Conservation (phyloP, 2,888 invertebrate genomes). For the Lagria hirta region DNA sequence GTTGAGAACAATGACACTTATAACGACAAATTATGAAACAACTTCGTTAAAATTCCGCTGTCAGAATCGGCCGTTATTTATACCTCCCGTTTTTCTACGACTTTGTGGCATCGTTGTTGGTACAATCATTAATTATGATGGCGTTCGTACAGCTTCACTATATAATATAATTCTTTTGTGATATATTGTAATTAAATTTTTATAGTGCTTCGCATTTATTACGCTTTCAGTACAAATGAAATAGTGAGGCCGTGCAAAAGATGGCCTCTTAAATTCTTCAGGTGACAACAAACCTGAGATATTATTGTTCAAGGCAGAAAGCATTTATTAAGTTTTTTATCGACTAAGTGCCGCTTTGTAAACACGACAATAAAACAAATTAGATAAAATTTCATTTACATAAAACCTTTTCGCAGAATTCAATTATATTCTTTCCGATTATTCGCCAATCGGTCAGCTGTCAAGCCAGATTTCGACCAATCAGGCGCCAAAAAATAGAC, state of each 20-base stretch:
- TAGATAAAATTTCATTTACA: too few species aligned
- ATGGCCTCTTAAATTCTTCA: conserved; percentile 18
- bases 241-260: conserved; percentile 10
- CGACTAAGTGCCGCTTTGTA: too few species aligned
- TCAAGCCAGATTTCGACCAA: too few species aligned
- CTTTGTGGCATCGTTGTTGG: conserved; percentile 28
- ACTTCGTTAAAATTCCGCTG: conserved; percentile 50
- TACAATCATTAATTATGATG: conserved; percentile 41
- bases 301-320: too few species aligned
- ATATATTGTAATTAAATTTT: conserved; percentile 36
- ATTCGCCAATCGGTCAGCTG: too few species aligned
- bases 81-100: conserved; percentile 39
- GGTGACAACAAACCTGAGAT: conserved; percentile 16
- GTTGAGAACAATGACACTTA: conserved; percentile 46
- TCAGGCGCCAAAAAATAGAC: too few species aligned
- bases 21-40: conserved; percentile 51
- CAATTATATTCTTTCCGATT: too few species aligned
- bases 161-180: conserved; percentile 38
- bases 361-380: too few species aligned
- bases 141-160: conserved; percentile 31
- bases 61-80: conserved; percentile 46
- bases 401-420: too few species aligned
- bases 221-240: conserved; percentile 12
- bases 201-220: conserved; percentile 27
- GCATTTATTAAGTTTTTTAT: too few species aligned